Percentiles rank a stretch among this genome's conserved stretches.
phyloP scores from a whole-genome alignment of 2,888 invertebrate species.

The Phasia obesa region DNA sequence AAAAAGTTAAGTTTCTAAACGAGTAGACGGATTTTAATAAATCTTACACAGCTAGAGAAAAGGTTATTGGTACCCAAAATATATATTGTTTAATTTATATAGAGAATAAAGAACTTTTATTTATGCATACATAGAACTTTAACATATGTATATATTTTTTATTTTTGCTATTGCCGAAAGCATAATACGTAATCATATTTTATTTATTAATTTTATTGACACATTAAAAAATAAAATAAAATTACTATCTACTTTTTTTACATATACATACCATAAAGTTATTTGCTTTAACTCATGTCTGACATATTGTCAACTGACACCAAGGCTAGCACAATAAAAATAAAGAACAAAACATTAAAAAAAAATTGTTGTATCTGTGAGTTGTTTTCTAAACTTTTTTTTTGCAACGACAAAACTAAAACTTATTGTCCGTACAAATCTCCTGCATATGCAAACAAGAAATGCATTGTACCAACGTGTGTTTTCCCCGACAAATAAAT shows the following conservation, averaged over 20 bases:
- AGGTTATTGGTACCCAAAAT: too few relatives aligned
- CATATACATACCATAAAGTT: background rate
- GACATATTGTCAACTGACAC: slow-evolving; percentile 32
- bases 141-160: too few relatives aligned
- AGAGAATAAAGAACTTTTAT: too few relatives aligned
- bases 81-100: too few relatives aligned
- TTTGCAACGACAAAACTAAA: slow-evolving; percentile 16
- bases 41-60: too few relatives aligned
- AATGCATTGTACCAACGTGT: background rate
- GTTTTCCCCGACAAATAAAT: slow-evolving; percentile 9
- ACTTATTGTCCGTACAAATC: slow-evolving; percentile 11
- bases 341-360: slow-evolving; percentile 3
- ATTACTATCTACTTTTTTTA: background rate
- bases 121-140: too few relatives aligned
- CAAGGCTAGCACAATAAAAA: slow-evolving; percentile 20
- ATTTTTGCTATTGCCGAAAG: too few relatives aligned
- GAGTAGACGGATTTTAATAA: too few relatives aligned
- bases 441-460: slow-evolving; percentile 11
- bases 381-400: background rate
- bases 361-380: slow-evolving; percentile 12
- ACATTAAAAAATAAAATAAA: background rate
- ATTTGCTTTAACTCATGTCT: slow-evolving; percentile 14
- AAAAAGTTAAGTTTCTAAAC: too few relatives aligned
- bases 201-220: too few relatives aligned
- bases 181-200: too few relatives aligned